phyloP scores from a whole-genome alignment of 2,888 invertebrate genomes.

The Ferrisia virgata region DNA sequence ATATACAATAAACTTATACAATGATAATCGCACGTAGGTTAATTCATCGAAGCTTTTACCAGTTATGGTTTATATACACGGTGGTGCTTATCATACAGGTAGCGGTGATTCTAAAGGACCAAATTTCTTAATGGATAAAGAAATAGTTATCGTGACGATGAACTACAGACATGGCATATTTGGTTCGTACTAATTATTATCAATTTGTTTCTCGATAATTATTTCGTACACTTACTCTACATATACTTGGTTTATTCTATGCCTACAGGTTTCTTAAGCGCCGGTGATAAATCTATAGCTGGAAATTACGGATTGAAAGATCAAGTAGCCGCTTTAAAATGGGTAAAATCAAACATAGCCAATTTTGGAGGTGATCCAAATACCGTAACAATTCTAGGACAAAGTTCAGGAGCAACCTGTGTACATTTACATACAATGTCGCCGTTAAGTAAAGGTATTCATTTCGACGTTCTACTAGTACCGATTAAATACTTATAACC shows the following conservation, averaged over 20 bases:
- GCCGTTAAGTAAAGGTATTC: conserved; percentile 37
- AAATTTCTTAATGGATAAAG: conserved; percentile 61
- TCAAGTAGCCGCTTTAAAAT: conserved; percentile 45
- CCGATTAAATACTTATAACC: background rate
- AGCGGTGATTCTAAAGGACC: conserved; percentile 60
- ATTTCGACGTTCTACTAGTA: too few relatives aligned
- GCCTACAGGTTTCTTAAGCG: conserved; percentile 42
- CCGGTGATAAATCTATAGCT: conserved; percentile 32
- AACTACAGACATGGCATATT: conserved; percentile 61
- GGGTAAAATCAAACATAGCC: conserved; percentile 39
- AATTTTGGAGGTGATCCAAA: conserved; percentile 41
- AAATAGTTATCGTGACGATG: conserved; percentile 63
- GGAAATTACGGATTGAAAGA: conserved; percentile 46
- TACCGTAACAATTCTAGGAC: conserved; percentile 39
- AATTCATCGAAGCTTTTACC: conserved; percentile 54
- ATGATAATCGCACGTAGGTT: background rate
- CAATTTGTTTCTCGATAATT: background rate
- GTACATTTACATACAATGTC: conserved; percentile 41
- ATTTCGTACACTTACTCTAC: background rate
- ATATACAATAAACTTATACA: too few relatives aligned
- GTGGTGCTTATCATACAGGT: conserved; percentile 63
- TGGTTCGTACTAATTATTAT: conserved; percentile 50
- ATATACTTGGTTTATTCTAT: background rate
- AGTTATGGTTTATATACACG: conserved; percentile 67
- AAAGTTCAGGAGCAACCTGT: conserved; percentile 39